Base-by-base conservation (phyloP, 2,888 invertebrate species). In the Agrochola macilenta region DNA sequence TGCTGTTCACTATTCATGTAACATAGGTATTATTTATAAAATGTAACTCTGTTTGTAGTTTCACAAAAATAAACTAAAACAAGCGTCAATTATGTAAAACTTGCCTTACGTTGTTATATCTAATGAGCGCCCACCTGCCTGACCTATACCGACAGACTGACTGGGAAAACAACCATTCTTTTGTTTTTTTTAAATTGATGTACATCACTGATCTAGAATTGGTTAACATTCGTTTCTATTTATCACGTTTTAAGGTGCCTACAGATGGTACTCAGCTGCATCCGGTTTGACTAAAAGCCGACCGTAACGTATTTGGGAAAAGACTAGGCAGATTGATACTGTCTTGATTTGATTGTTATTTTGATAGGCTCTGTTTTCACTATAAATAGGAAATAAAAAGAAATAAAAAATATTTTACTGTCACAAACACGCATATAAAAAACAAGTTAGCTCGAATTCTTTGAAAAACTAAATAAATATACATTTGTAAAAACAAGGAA, bases 141-240 rank as follows among this genome's bases (percentile, higher is more conserved):
- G 77, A 43, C 52, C n/a, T 26, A 17, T 26, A 23, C 23, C 66
- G 57, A 58, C 46, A 57, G 35, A 49, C 12, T 46, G 54, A 35
- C 46, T 61, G 52, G 77, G 63, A 78, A 76, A 77, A 76, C 49
- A 77, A 49, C 30, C n/a, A 23, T 43, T 20, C 0, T 17, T 30
- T n/a, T 43, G 3, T 39, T 75, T 30, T 76, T n/a, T 54, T 17
- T 43, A 11, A 39, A 39, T 43, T 43, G 1, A 43, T 43, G 11
- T 43, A 1, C 43, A 43, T 43, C 1, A 43, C 5, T 5, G 17
- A 20, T 49, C 35, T 39, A 23, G 11, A 2, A 74, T 74, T 26
- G 20, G 2, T 23, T 26, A 46, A 58, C 46, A n/a, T 63, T 57
- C 1, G 43, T 43, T 0, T 30, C 0, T 54, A 17, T 54, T 8